Base-by-base conservation (phyloP, 2,113 vertebrate species). In the Chaetodon auriga region DNA sequence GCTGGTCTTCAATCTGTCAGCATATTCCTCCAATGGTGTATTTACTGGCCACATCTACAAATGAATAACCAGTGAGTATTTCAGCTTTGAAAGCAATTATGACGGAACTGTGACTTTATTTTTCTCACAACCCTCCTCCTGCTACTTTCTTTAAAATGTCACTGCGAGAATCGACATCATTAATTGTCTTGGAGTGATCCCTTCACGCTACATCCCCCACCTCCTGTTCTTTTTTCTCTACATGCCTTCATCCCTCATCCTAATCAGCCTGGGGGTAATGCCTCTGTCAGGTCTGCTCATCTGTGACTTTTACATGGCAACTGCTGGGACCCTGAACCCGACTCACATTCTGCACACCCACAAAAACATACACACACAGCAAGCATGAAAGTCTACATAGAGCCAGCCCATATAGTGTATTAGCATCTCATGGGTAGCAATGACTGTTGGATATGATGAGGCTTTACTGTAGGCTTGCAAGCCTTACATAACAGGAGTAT, bases 181-280 rank as follows among this genome's bases (percentile, higher is more conserved):
- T 89, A 82, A 80, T 68, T 86, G 81, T 73, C 79, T 68, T 16
- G 18, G 60, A 70, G 61, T 41, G 80, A 87, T 84, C 41, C 54
- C 76, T 65, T 79, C 76, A 75, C 30, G 61, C 51, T 48, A n/a
- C 81, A 57, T 30, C 68, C 46, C 43, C 68, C 64, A 36, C 64
- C 61, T 55, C 41, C 65, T 61, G 12, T 57, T 73, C 62, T 45
- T 65, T 30, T 73, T 48, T 79, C 75, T 57, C 75, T 55, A 63
- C 58, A 55, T 19, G 58, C 48, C 58, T 74, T 80, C 75, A 82
- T 78, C 48, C 18, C 46, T 83, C 76, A 68, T 86, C 63, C 41
- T 45, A 45, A 77, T 79, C 60, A 75, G 80, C 83, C 81, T 30
- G 25, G 9, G 53, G 85, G 57, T 70, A 69, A 83, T 36, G 65